Evolutionary conservation across 1,140 invertebrate species (phyloP), one percentile per base, ranked within the genome.

Genomic region (Daktulosphaira vitifoliae): DNA sequence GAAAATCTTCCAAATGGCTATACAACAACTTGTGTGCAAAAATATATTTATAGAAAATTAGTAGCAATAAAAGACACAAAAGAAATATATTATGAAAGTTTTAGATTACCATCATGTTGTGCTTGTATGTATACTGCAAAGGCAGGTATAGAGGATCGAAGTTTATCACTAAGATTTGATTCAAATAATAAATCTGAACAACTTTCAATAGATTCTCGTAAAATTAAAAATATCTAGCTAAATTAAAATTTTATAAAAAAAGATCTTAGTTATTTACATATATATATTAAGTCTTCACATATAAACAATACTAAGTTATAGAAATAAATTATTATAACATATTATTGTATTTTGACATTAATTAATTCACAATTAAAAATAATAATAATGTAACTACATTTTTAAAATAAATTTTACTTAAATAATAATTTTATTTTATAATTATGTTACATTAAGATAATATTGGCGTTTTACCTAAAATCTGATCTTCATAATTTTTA

Each of bases 401-500:
- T n/a, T n/a, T n/a, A n/a, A n/a, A n/a, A n/a, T n/a, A n/a, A n/a
- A n/a, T n/a, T n/a, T n/a, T n/a, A n/a, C n/a, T n/a, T n/a, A n/a
- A n/a, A n/a, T n/a, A n/a, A n/a, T n/a, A n/a, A n/a, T n/a, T n/a
- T n/a, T n/a, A n/a, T n/a, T n/a, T n/a, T n/a, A n/a, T n/a, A n/a
- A n/a, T n/a, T n/a, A n/a, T n/a, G n/a, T n/a, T n/a, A n/a, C n/a
- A n/a, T n/a, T n/a, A n/a, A n/a, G n/a, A n/a, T n/a, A n/a, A 16
- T 33, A 33, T 15, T 48, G 56, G 56, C 20, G 22, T 15, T 44
- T 68, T 51, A 0, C 67, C 68, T 29, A 68, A 62, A 13, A 68
- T 65, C 18, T 39, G 59, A 42, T 67, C 38, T 33, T 65, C 66
- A 33, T 68, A 65, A 13, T 20, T 66, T 52, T 54, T 65, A 42